Conservation (phyloP, 2,797 vertebrate species). For the Phoebastria nigripes region DNA sequence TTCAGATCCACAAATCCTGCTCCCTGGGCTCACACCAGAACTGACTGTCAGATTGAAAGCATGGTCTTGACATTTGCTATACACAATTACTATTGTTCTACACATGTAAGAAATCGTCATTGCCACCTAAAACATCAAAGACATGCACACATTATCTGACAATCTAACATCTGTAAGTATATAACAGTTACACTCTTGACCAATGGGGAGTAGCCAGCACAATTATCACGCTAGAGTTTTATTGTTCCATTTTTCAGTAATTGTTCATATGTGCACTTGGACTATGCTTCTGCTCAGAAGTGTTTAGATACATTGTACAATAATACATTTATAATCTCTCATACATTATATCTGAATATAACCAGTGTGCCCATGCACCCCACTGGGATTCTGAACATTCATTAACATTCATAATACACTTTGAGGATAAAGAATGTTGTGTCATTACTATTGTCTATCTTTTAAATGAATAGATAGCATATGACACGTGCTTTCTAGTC, state of each 20-base stretch:
- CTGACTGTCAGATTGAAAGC: not conserved
- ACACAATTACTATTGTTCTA: not conserved
- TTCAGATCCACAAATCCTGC: not conserved
- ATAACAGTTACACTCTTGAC: not conserved
- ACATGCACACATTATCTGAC: not conserved
- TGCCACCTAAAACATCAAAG: not conserved
- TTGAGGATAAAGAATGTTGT: not conserved
- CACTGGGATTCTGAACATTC: not conserved
- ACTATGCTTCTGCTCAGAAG: not conserved
- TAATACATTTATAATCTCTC: not conserved
- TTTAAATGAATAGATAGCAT: not conserved
- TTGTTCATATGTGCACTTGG: not conserved
- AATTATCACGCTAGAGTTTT: not conserved
- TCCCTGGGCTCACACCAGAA: not conserved
- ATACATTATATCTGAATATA: not conserved
- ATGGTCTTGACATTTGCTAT: not conserved
- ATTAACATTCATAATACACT: not conserved
- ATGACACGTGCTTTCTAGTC: not conserved
- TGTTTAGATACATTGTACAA: not conserved
- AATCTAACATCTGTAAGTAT: not conserved
- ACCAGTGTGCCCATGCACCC: not conserved
- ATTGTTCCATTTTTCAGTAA: not conserved
- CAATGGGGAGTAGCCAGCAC: not conserved
- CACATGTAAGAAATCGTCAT: rapidly evolving
- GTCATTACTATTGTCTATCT: not conserved